Percentiles rank a stretch among this genome's conserved stretches.
These are phyloP conservation scores for Tetragnatha montana DNA, from an alignment of 2,888 invertebrate genomes.

Conservation along the genomic window DNA sequence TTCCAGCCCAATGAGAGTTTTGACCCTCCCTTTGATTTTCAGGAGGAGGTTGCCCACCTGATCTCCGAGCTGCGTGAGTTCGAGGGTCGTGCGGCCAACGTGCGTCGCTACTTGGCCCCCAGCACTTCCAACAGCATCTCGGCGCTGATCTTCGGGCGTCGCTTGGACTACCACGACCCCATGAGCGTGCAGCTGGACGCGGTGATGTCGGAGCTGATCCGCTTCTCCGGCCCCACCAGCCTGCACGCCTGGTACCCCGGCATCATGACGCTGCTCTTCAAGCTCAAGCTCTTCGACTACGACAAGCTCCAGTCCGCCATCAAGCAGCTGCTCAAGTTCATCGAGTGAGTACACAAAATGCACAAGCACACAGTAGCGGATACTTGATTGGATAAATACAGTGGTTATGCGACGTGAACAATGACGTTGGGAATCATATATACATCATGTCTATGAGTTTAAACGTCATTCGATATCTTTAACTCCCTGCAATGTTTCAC, in stretches of 20 bases:
- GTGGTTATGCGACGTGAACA: too few relatives aligned
- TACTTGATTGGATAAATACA: too few relatives aligned
- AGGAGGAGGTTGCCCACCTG: constrained; percentile 71
- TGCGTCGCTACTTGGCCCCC: constrained; percentile 63
- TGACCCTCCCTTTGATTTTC: not conserved
- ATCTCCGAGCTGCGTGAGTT: constrained; percentile 61
- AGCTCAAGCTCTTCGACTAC: constrained; percentile 67
- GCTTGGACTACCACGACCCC: constrained; percentile 72
- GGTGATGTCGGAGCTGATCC: constrained; percentile 60
- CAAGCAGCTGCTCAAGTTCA: constrained; percentile 58
- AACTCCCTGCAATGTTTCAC: too few relatives aligned
- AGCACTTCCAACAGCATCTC: constrained; percentile 73
- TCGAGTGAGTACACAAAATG: too few relatives aligned
- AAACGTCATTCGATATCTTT: too few relatives aligned
- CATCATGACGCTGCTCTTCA: constrained; percentile 63
- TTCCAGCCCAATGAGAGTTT: too few relatives aligned
- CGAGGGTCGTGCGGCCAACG: constrained; percentile 47
- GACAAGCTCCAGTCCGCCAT: constrained; percentile 65
- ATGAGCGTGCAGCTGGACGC: constrained; percentile 59
- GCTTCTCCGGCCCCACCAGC: constrained; percentile 67
- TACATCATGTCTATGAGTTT: too few relatives aligned
- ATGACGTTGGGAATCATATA: too few relatives aligned
- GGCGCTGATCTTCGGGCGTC: constrained; percentile 72
- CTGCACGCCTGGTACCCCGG: constrained; percentile 70
- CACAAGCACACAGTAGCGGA: too few relatives aligned